Evolutionary conservation across 92 coral and sea anemone genomes (phyloP), one percentile per base, ranked within the genome.

Genomic region (Parazoanthus atlanticus): DNA sequence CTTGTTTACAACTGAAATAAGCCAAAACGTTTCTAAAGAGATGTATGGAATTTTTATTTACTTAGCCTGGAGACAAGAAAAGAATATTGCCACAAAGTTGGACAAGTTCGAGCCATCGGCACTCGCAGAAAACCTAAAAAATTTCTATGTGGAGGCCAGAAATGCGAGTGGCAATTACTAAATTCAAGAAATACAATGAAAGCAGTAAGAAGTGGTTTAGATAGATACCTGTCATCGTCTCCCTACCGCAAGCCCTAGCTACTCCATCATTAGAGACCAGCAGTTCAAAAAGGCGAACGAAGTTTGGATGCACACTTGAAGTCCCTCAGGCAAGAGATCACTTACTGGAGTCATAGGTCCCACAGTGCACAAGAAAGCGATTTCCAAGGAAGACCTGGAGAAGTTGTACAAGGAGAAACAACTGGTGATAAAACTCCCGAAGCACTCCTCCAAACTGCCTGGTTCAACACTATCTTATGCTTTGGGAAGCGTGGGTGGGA

Each of bases 41-140:
- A 75, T 29, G 46, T 26, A 34, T n/a, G 41, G 32, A 75, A 75
- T 19, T 12, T 3, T 75, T 34, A 17, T 75, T 75, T 38, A 75
- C 79, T 0, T 75, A 75, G 79, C 79, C 19, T 34, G 79, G 56
- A 33, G 56, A 16, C 79, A 75, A 75, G 79, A 75, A 38, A 75
- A 38, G 56, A 75, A 38, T 21, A 75, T 36, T 75, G 70, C 70
- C 70, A 64, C 70, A 64, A 64, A 64, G 70, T 64, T 64, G 70
- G 70, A 64, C 21, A 23, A 64, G 26, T 64, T 64, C 26, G 70
- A 64, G 70, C 70, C 26, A 23, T 64, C 70, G 70, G 70, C 70
- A 64, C 70, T 64, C 26, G 70, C 70, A 64, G 70, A 64, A 64
- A 64, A 64, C 70, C 70, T 64, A 19, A 26, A 64, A 64, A 64